Percentiles rank a stretch among this genome's conserved stretches.
Evolutionary conservation across 2,113 vertebrate genomes (phyloP).

Genomic region (Festucalex cinctus): DNA sequence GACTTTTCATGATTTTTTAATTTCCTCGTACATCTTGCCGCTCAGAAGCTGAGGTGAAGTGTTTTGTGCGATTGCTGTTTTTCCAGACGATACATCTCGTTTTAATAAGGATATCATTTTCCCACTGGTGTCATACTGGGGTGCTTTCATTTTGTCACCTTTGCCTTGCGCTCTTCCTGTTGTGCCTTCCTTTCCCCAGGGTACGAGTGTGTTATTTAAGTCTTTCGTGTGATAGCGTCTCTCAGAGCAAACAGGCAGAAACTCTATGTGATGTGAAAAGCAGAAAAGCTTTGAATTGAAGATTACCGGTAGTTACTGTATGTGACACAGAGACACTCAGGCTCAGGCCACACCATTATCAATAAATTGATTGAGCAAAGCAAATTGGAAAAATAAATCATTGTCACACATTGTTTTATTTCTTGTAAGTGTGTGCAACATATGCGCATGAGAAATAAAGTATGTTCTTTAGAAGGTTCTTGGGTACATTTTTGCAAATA

Average conservation of each 20-base stretch:
- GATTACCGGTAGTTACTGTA: not conserved
- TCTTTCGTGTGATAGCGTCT: constrained; percentile 8
- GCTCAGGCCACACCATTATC: not conserved
- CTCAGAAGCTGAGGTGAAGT: constrained; percentile 38
- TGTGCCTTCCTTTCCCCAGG: constrained; percentile 13
- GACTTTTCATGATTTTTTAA: constrained; percentile 62
- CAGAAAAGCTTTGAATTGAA: constrained; percentile 17
- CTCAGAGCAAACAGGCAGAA: constrained; percentile 17
- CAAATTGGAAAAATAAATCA: constrained; percentile 4
- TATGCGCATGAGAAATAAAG: too few relatives aligned
- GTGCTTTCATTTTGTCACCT: constrained; percentile 29
- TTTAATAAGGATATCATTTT: constrained; percentile 62
- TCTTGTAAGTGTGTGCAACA: too few relatives aligned
- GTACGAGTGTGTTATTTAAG: constrained; percentile 37
- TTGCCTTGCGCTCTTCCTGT: constrained; percentile 27
- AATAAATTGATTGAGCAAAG: constrained; percentile 1
- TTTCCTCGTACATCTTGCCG: constrained; percentile 44
- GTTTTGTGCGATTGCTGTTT: constrained; percentile 57
- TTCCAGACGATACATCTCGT: constrained; percentile 47
- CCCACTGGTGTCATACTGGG: constrained; percentile 10
- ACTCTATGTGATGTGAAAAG: constrained; percentile 21
- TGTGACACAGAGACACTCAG: constrained; percentile 2
- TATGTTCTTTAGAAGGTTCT: too few relatives aligned
- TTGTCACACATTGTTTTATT: too few relatives aligned
- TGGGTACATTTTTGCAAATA: too few relatives aligned